A percentile compares a stretch with the other conserved stretches of the same genome.
Evolutionary conservation across 2,888 invertebrate species (phyloP).

Genomic region (Chymomyza amoena): DNA sequence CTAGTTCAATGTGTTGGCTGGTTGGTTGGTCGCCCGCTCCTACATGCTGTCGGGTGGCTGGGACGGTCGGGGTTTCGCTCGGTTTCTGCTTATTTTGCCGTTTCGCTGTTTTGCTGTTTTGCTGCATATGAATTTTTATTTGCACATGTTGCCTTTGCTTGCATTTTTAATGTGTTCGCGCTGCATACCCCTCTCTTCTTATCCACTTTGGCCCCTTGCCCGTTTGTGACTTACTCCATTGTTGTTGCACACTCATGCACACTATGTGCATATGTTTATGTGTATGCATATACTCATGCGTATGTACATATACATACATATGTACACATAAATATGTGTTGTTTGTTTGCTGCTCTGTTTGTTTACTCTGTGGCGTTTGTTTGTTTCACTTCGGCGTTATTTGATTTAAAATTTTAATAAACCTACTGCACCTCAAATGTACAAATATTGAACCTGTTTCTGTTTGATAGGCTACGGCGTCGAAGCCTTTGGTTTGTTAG

Average conservation of each 20-base stretch:
- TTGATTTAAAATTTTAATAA: constrained; percentile 46
- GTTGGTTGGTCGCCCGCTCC: constrained; percentile 6
- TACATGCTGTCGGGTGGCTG: constrained; percentile 2
- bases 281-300: background rate
- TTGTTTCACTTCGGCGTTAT: constrained; percentile 19
- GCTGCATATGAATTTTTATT: constrained; percentile 8
- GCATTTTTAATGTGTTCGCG: constrained; percentile 18
- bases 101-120: constrained; percentile 8
- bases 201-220: background rate
- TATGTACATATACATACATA: background rate
- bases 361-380: constrained; percentile 10
- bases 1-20: constrained; percentile 51
- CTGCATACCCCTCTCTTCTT: background rate
- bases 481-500: background rate
- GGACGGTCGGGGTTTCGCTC: background rate
- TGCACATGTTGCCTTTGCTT: background rate
- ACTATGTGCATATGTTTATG: background rate
- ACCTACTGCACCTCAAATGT: constrained; percentile 5
- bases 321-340: constrained; percentile 12
- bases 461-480: background rate
- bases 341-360: constrained; percentile 12
- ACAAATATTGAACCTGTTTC: background rate
- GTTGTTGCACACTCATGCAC: constrained; percentile 1
- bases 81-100: constrained; percentile 6
- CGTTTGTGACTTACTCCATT: background rate